Conservation (phyloP, 2,797 vertebrate species). For the Myioborus melanocephalus region DNA sequence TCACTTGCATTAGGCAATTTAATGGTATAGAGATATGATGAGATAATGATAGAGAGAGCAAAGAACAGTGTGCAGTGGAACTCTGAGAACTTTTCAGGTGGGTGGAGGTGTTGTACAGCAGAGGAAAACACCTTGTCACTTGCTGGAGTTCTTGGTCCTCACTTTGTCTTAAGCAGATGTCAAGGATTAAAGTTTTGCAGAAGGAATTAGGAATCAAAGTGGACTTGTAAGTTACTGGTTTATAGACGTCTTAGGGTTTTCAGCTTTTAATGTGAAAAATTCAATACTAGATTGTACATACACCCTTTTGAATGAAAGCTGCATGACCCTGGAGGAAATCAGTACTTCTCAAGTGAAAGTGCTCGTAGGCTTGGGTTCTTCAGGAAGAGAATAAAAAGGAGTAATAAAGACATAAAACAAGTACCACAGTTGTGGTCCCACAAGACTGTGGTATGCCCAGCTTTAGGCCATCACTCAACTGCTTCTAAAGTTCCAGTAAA, state of each 20-base stretch:
- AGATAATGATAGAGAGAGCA: neutral
- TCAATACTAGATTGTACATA: fast-evolving
- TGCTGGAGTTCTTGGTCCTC: neutral
- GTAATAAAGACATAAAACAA: neutral
- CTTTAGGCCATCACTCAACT: neutral
- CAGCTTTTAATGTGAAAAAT: neutral
- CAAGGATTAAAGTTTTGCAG: neutral
- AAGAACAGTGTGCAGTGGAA: neutral
- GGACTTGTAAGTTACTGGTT: neutral
- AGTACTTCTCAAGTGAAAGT: neutral
- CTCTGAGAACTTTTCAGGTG: neutral
- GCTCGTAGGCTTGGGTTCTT: neutral
- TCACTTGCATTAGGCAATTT: neutral
- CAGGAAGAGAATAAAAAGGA: neutral
- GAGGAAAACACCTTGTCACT: neutral
- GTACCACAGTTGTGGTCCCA: neutral
- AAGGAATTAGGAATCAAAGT: neutral
- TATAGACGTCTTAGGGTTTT: neutral
- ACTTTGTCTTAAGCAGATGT: neutral
- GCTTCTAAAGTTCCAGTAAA: neutral
- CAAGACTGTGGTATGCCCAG: neutral
- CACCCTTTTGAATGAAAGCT: neutral
- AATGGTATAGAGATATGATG: neutral
- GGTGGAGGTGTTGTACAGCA: neutral
- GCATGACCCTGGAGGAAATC: neutral